Conservation (phyloP, 2,888 invertebrate species). For the Andrena chrysosceles region DNA sequence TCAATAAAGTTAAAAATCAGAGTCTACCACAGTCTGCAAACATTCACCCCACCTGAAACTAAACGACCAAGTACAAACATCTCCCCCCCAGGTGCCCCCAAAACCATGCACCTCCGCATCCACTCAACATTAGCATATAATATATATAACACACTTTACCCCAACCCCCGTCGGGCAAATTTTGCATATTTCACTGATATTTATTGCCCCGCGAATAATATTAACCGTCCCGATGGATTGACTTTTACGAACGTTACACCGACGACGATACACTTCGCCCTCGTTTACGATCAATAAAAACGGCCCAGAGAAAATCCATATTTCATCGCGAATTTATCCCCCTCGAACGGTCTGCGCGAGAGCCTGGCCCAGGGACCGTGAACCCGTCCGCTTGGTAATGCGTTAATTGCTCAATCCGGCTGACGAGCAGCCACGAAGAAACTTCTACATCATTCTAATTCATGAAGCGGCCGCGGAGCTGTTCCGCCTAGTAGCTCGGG, state of each 20-base stretch:
- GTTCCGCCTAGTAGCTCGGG: constrained; percentile 71
- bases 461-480: constrained; percentile 50
- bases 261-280: background rate
- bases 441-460: constrained; percentile 66
- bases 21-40: background rate
- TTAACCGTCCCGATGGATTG: constrained; percentile 15
- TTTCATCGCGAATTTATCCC: constrained; percentile 14
- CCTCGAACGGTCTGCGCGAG: background rate
- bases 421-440: constrained; percentile 14
- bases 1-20: too few relatives aligned
- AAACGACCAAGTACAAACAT: background rate
- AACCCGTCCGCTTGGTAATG: constrained; percentile 1
- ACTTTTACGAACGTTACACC: constrained; percentile 18
- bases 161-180: background rate
- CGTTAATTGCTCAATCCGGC: constrained; percentile 59
- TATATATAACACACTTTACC: background rate
- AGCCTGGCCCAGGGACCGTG: background rate
- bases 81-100: background rate
- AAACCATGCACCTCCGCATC: background rate
- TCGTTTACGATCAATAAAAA: constrained; percentile 29
- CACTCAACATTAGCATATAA: background rate
- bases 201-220: constrained; percentile 22
- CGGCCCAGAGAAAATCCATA: constrained; percentile 12
- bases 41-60: background rate
- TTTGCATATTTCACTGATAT: constrained; percentile 23